Base-by-base conservation (phyloP, 2,888 invertebrate genomes). In the Julus scandinavius region DNA sequence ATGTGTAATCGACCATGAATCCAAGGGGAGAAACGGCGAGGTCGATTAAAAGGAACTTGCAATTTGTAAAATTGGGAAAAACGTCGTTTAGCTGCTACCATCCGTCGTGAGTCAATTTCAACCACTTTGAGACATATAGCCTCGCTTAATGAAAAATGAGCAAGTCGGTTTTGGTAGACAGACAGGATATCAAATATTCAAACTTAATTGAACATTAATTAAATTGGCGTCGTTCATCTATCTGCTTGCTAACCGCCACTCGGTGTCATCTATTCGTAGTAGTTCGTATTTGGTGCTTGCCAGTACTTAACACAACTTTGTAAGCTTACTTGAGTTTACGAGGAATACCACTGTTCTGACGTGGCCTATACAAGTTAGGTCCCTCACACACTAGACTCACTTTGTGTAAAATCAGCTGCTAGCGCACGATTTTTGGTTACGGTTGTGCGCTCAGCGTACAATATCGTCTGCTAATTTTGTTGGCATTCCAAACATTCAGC, bases 121-220 rank as follows among this genome's bases (percentile, higher is more conserved):
- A 6, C 17, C 58, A 63, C 58, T 63, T 63, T 63, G 1, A 0
- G n/a, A n/a, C 58, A n/a, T 45, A 15, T 9, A 72, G 29, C 29
- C 29, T 29, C 72, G 72, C n/a, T 72, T 29, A 29, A 29, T 72
- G 72, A 72, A 72, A 72, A 72, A 29, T 9, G 72, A 72, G 29
- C 72, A 5, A 29, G 29, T 11, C 72, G 63, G 72, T 29, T 72
- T 72, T 29, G 72, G 29, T 13, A 29, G 72, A 72, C 72, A 72
- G 72, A 72, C 72, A 72, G 72, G 72, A 72, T 72, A 72, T 72
- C 72, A 72, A 72, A 72, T 72, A 72, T 72, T 72, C 72, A 72
- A 72, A 72, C 72, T 72, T 45, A 72, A 72, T 72, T 72, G 72
- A 29, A 72, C 72, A 29, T 29, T 72, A 72, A 72, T 72, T 72